A percentile compares a stretch with the other conserved stretches of the same genome.
Evolutionary conservation across 2,113 vertebrate genomes (phyloP).

Genomic region (Dasyurus viverrinus): DNA sequence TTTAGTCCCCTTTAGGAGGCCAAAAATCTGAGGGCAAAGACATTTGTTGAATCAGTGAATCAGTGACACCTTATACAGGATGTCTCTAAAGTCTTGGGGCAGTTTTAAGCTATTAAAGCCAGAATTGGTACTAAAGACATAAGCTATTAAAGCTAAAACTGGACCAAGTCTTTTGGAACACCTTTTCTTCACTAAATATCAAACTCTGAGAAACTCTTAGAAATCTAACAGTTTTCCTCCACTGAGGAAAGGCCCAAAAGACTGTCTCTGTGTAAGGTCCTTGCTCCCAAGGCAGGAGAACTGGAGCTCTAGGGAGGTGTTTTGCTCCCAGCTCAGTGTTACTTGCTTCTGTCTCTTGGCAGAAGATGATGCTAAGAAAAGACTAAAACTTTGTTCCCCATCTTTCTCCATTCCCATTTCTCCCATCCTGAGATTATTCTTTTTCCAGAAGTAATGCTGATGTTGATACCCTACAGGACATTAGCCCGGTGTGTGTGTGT

Average conservation of each 20-base stretch:
- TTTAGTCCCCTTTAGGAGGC: slow-evolving; percentile 83
- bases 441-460: background rate
- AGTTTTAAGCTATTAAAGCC: background rate
- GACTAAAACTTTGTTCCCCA: background rate
- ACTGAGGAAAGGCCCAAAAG: background rate
- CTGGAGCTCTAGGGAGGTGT: background rate
- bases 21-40: slow-evolving; percentile 84
- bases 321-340: background rate
- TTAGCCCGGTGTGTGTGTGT: background rate
- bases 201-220: background rate
- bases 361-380: too few species aligned
- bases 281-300: background rate
- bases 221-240: background rate
- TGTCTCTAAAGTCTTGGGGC: background rate
- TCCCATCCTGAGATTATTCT: background rate
- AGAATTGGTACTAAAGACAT: background rate
- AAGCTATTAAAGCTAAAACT: background rate
- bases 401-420: background rate
- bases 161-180: background rate
- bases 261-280: background rate
- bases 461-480: background rate
- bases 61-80: background rate
- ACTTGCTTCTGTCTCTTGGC: background rate
- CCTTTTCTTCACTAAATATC: background rate
- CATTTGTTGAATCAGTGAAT: background rate